Percentiles rank a stretch among this genome's conserved stretches.
Conservation (phyloP, 2,113 vertebrate species). For the Anser cygnoides region DNA sequence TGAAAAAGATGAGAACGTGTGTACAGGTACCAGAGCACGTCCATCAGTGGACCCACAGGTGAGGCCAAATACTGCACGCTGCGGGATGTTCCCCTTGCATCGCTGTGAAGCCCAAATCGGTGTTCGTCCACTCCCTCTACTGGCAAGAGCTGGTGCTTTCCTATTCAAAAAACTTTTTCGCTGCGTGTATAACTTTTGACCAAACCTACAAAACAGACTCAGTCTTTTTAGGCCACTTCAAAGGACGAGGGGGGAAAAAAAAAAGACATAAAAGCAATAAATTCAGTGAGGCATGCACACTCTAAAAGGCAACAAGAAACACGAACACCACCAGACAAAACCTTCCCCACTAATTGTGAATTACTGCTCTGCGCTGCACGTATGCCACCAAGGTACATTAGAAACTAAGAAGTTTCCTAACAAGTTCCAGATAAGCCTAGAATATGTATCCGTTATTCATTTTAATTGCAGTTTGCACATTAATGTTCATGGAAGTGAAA, state of each 20-base stretch:
- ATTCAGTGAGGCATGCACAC: neutral
- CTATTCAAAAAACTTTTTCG: neutral
- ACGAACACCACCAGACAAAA: neutral
- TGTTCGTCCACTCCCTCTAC: conserved; percentile 74
- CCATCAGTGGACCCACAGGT: neutral
- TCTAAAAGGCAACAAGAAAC: neutral
- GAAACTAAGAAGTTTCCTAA: neutral
- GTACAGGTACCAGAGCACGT: rapidly evolving
- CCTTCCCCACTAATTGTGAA: neutral
- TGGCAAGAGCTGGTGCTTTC: conserved; percentile 49
- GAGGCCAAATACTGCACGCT: too few species aligned
- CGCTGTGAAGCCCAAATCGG: neutral
- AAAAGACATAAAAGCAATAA: neutral
- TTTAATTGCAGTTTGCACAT: neutral
- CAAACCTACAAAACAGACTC: neutral
- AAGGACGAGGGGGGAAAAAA: neutral
- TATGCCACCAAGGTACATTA: neutral
- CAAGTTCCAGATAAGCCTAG: neutral
- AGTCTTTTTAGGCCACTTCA: neutral
- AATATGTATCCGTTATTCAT: neutral
- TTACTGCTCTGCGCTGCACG: rapidly evolving
- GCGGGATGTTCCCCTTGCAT: neutral
- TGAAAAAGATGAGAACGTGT: rapidly evolving
- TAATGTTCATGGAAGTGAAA: neutral
- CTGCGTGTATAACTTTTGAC: neutral